Evolutionary conservation across 2,888 invertebrate species (phyloP).

Genomic region (Herminia tarsipennalis): DNA sequence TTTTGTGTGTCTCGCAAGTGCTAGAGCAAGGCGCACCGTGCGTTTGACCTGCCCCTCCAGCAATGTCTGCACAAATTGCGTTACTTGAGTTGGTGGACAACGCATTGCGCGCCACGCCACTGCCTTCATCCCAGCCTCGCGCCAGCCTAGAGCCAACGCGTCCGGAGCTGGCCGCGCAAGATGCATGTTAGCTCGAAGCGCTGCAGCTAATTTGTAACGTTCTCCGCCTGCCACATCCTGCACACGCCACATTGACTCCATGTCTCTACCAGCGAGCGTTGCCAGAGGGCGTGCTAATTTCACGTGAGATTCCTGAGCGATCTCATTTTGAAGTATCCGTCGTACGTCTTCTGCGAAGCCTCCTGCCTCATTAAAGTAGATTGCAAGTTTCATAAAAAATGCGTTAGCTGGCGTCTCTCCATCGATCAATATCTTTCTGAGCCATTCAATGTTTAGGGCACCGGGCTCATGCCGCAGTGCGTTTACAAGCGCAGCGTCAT

Average conservation of each 20-base stretch:
- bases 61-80: constrained; percentile 40
- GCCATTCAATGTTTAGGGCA: constrained; percentile 26
- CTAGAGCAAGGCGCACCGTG: constrained; percentile 51
- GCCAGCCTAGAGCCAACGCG: constrained; percentile 51
- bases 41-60: constrained; percentile 42
- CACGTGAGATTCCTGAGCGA: constrained; percentile 1
- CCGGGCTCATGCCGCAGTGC: constrained; percentile 55
- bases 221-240: constrained; percentile 22
- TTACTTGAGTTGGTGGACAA: constrained; percentile 44
- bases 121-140: constrained; percentile 55
- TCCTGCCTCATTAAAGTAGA: constrained; percentile 61
- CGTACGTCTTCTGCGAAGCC: constrained; percentile 52
- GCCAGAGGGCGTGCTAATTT: constrained; percentile 30
- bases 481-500: constrained; percentile 58
- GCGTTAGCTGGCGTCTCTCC: no score
- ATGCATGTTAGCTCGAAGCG: constrained; percentile 56
- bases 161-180: constrained; percentile 51
- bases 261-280: constrained; percentile 23
- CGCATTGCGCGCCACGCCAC: constrained; percentile 52
- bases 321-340: constrained; percentile 12
- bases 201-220: constrained; percentile 38
- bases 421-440: no score
- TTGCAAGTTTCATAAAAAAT: constrained; percentile 36
- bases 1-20: constrained; percentile 45
- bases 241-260: constrained; percentile 24